phyloP scores from a whole-genome alignment of 2,888 invertebrate genomes.

The Ectemnius cavifrons region DNA sequence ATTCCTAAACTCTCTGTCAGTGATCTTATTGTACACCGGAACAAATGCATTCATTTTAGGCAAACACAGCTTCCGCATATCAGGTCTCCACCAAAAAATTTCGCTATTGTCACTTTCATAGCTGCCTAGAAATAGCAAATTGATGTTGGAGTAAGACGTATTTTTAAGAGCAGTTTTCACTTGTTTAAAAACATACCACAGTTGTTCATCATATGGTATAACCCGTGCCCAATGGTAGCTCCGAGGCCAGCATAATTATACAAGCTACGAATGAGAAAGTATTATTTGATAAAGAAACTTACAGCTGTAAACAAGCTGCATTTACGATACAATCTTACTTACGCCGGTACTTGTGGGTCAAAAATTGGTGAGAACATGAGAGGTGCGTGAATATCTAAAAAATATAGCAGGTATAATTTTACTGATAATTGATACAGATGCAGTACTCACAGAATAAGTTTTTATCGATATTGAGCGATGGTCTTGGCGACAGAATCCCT shows the following conservation, averaged over 20 bases:
- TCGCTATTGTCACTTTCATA: too few species aligned
- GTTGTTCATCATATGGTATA: background rate
- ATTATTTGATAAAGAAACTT: background rate
- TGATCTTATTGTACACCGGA: too few species aligned
- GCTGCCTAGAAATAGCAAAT: too few species aligned
- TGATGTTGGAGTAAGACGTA: too few species aligned
- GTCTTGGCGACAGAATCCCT: background rate
- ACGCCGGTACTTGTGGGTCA: background rate
- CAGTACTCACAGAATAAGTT: background rate
- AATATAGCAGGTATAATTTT: background rate
- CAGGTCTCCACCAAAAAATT: too few species aligned
- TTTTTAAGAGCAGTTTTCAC: too few species aligned
- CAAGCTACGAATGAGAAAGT: background rate
- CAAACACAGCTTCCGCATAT: too few species aligned
- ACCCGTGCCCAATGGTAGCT: background rate
- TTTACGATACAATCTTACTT: background rate
- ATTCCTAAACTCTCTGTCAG: too few species aligned
- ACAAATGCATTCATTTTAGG: too few species aligned
- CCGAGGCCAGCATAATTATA: background rate
- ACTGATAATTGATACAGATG: background rate
- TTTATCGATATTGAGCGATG: background rate
- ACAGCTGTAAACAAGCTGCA: background rate
- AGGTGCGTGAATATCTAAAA: background rate
- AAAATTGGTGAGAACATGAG: background rate
- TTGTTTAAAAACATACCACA: background rate